phyloP scores from a whole-genome alignment of 2,797 vertebrate species.

The Atherinosoma microstoma region DNA sequence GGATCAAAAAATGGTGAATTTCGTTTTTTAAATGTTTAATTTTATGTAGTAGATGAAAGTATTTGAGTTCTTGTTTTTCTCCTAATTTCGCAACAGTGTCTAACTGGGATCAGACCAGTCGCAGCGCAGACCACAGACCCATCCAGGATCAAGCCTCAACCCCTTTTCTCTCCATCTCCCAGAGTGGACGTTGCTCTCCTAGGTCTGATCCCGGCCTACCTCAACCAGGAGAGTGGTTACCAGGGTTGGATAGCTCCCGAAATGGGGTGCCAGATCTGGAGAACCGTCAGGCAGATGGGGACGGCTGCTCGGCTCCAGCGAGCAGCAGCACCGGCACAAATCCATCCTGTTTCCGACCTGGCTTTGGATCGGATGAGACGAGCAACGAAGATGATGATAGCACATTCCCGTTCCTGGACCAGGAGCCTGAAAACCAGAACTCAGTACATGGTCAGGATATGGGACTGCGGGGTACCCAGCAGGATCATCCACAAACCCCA shows the following conservation, averaged over 20 bases:
- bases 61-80: background rate
- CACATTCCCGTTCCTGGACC: conserved; percentile 72
- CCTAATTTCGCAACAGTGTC: conserved; percentile 55
- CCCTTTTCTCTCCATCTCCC: conserved; percentile 73
- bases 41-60: conserved; percentile 2
- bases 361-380: conserved; percentile 67
- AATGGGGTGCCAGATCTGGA: conserved; percentile 52
- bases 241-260: conserved; percentile 51
- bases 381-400: conserved; percentile 64
- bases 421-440: conserved; percentile 72
- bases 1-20: background rate
- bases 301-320: conserved; percentile 56
- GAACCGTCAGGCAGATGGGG: conserved; percentile 61
- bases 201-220: conserved; percentile 63
- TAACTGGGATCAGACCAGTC: conserved; percentile 64
- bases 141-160: conserved; percentile 59
- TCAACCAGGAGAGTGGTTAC: conserved; percentile 69
- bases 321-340: conserved; percentile 47
- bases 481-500: conserved; percentile 47
- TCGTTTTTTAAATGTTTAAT: background rate
- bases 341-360: conserved; percentile 54
- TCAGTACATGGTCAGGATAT: conserved; percentile 34
- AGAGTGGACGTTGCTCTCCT: conserved; percentile 69
- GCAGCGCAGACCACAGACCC: conserved; percentile 49
- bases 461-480: conserved; percentile 40